These are phyloP conservation scores for Laothoe populi DNA, from an alignment of 2,888 invertebrate species.

Conservation along the genomic window DNA sequence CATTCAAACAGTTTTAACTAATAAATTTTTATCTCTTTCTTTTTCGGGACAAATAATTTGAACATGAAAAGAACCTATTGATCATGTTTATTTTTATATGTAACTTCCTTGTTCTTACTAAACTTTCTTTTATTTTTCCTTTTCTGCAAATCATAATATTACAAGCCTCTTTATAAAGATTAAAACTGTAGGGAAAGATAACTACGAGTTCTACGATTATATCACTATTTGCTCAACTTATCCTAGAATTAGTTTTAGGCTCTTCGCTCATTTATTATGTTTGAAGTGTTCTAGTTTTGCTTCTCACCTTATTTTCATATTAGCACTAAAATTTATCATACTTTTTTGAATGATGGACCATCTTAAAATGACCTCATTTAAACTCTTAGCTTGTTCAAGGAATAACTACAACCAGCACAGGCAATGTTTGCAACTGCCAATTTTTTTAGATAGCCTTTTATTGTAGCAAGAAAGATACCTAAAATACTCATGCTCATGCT, in stretches of 20 bases:
- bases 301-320: neutral
- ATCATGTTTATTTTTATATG: too few species aligned
- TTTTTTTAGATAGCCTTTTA: too few species aligned
- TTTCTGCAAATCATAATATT: neutral
- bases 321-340: neutral
- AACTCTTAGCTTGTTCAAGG: too few species aligned
- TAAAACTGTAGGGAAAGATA: neutral
- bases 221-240: neutral
- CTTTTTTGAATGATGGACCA: neutral
- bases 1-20: neutral
- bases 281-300: neutral
- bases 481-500: too few species aligned
- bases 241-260: neutral
- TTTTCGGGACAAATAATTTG: neutral
- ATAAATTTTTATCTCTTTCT: neutral
- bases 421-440: slow-evolving; percentile 4
- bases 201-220: neutral
- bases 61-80: neutral
- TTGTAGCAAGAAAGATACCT: too few species aligned
- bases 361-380: neutral
- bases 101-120: too few species aligned
- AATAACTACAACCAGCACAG: neutral
- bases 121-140: neutral
- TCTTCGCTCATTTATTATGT: too few species aligned
- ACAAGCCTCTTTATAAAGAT: too few species aligned